Evolutionary conservation across 2,113 vertebrate genomes (phyloP).

Genomic region (Amphiprion ocellaris): DNA sequence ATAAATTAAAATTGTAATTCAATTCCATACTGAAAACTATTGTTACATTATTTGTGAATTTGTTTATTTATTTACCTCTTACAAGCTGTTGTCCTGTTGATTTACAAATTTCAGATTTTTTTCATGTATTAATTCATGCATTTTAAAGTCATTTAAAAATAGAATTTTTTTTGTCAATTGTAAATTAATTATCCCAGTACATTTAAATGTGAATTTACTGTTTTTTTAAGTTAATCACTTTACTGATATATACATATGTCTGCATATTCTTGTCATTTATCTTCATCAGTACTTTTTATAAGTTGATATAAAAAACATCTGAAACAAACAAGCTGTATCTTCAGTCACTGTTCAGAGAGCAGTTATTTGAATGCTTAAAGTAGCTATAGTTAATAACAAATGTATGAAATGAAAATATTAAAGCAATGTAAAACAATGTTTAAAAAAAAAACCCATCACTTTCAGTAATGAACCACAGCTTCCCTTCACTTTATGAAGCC

Average conservation of each 20-base stretch:
- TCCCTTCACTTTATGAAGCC: too few species aligned
- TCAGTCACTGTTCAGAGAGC: too few species aligned
- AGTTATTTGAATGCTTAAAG: neutral
- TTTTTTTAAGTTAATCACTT: neutral
- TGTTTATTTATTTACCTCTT: slow-evolving; percentile 31
- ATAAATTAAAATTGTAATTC: neutral
- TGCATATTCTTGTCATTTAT: neutral
- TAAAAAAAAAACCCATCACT: neutral
- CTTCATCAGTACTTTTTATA: neutral
- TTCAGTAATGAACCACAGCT: too few species aligned
- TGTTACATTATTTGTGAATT: neutral
- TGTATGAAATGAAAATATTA: neutral
- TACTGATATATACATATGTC: neutral
- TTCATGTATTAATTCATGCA: neutral
- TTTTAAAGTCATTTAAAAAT: neutral
- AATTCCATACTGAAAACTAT: neutral
- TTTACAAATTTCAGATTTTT: slow-evolving; percentile 5
- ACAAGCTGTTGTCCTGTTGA: neutral
- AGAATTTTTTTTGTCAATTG: slow-evolving; percentile 1
- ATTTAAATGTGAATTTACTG: neutral
- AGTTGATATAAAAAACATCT: neutral
- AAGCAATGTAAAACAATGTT: neutral
- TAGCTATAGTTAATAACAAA: neutral
- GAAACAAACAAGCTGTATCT: neutral
- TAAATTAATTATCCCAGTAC: neutral